Percentiles rank a stretch among this genome's conserved stretches.
These are phyloP conservation scores for Myotis lucifugus DNA, from an alignment of 2,113 vertebrate species.

Conservation along the genomic window DNA sequence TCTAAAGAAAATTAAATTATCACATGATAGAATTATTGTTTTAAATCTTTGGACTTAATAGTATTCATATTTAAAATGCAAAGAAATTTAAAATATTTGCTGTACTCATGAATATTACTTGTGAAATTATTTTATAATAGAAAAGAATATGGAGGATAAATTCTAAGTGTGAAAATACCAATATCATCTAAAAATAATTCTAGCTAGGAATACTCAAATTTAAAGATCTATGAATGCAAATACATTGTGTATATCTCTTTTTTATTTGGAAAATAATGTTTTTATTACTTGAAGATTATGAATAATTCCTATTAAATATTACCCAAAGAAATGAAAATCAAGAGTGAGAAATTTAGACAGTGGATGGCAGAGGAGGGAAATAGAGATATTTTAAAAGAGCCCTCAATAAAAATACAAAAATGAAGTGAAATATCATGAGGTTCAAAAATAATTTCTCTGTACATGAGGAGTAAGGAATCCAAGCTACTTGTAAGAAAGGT, in stretches of 20 bases:
- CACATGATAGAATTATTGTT: neutral
- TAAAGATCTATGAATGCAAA: neutral
- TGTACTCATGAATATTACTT: neutral
- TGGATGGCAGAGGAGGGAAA: neutral
- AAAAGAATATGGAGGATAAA: neutral
- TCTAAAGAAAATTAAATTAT: neutral
- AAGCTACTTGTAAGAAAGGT: neutral
- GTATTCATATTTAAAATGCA: neutral
- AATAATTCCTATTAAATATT: neutral
- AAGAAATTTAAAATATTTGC: neutral
- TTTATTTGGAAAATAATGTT: neutral
- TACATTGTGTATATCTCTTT: neutral
- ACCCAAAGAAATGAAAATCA: neutral
- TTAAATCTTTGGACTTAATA: neutral
- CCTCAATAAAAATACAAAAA: neutral
- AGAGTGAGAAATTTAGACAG: neutral
- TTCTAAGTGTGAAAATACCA: neutral
- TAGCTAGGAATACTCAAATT: neutral
- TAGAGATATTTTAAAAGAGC: neutral
- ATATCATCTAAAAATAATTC: neutral
- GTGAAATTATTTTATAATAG: neutral
- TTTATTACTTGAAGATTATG: neutral
- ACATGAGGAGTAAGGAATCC: neutral
- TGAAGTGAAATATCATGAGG: neutral
- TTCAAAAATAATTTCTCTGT: neutral